phyloP scores from a whole-genome alignment of 2,113 vertebrate genomes.

The Marmota flaviventris region DNA sequence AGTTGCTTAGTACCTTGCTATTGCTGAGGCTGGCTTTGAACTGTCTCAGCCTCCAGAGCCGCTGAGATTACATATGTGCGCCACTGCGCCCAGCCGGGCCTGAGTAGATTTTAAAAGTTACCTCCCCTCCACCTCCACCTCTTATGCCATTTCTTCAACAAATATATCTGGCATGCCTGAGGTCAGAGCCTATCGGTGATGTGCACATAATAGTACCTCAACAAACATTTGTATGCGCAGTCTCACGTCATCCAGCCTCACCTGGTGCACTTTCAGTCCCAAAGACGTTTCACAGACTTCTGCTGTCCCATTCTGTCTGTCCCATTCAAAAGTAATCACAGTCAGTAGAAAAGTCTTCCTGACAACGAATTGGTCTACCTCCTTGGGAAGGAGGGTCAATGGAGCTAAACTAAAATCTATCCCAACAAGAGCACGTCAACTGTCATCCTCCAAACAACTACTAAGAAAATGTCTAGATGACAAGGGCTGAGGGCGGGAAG shows the following conservation, averaged over 20 bases:
- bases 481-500: background rate
- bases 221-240: background rate
- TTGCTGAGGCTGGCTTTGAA: too few relatives aligned
- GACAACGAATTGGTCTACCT: background rate
- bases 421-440: background rate
- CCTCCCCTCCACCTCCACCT: accelerated
- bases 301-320: background rate
- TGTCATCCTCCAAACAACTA: background rate
- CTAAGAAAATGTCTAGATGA: background rate
- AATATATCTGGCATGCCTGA: background rate
- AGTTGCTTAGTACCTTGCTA: too few relatives aligned
- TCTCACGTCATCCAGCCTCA: background rate
- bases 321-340: background rate
- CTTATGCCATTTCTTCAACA: background rate
- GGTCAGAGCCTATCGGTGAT: background rate
- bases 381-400: background rate
- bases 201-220: background rate
- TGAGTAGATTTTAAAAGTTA: background rate
- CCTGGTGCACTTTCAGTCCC: background rate
- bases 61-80: too few relatives aligned
- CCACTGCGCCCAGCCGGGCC: too few relatives aligned
- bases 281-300: background rate
- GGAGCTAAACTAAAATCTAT: background rate
- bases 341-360: background rate
- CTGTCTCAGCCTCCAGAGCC: too few relatives aligned